Conservation (phyloP, 2,113 vertebrate genomes). For the Mungos mungo region DNA sequence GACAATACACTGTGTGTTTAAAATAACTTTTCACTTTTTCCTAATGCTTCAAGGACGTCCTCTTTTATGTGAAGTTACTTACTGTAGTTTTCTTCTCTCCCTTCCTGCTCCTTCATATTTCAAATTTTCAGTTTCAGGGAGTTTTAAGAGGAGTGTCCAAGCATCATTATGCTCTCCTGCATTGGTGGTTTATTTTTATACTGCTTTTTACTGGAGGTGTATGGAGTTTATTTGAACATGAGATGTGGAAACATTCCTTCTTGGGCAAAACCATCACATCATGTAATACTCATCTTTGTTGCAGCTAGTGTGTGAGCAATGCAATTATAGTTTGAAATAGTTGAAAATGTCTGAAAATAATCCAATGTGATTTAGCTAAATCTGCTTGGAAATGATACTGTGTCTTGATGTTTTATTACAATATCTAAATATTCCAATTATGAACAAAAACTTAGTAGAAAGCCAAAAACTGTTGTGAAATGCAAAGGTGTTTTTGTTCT, state of each 20-base stretch:
- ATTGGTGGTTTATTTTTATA: background rate
- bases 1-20: background rate
- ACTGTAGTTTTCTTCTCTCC: background rate
- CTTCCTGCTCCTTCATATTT: slow-evolving; percentile 20
- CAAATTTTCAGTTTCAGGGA: background rate
- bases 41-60: background rate
- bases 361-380: background rate
- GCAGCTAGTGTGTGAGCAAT: background rate
- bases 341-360: slow-evolving; percentile 15
- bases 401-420: slow-evolving; percentile 50
- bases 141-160: accelerated
- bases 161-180: background rate
- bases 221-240: slow-evolving; percentile 24
- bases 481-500: slow-evolving; percentile 73
- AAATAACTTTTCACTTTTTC: slow-evolving; percentile 25
- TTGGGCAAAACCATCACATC: background rate
- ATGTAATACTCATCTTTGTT: slow-evolving; percentile 39
- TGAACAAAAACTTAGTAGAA: slow-evolving; percentile 31
- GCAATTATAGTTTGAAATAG: background rate
- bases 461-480: slow-evolving; percentile 17
- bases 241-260: background rate
- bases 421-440: slow-evolving; percentile 69
- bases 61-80: slow-evolving; percentile 43
- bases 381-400: background rate
- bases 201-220: background rate